Evolutionary conservation across 2,113 vertebrate genomes (phyloP).

Genomic region (Zosterops borbonicus): DNA sequence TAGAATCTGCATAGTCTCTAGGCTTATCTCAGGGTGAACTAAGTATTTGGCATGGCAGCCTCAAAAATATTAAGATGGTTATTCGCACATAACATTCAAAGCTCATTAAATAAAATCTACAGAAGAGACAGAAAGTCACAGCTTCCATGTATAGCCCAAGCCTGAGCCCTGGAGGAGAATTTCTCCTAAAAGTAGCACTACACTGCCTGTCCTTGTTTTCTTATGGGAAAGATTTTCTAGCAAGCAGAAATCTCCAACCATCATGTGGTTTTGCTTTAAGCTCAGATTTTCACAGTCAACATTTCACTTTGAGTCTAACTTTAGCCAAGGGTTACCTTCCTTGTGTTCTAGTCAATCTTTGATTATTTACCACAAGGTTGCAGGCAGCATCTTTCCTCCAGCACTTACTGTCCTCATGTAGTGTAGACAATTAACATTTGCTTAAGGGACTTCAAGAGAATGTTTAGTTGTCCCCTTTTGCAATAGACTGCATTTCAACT

Average conservation of each 20-base stretch:
- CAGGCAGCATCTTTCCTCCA: constrained; percentile 15
- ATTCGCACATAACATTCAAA: background rate
- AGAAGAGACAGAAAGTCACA: constrained; percentile 31
- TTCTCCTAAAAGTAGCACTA: constrained; percentile 34
- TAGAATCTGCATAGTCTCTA: background rate
- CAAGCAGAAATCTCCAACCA: background rate
- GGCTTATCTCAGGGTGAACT: background rate
- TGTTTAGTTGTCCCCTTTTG: background rate
- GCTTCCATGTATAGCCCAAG: background rate
- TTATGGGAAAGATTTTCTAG: constrained; percentile 12
- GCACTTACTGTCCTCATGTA: background rate
- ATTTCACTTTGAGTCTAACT: constrained; percentile 26
- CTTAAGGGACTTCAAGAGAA: background rate
- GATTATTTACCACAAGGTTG: background rate
- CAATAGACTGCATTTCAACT: background rate
- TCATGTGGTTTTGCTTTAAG: background rate
- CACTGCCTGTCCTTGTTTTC: constrained; percentile 29
- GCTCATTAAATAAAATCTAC: constrained; percentile 14
- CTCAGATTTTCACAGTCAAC: background rate
- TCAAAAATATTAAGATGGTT: background rate
- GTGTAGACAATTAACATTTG: constrained; percentile 33
- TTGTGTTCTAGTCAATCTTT: background rate
- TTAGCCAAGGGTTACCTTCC: constrained; percentile 35
- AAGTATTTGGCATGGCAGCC: background rate
- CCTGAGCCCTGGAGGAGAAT: background rate